phyloP scores from a whole-genome alignment of 2,797 vertebrate species.

The Pangasius djambal region DNA sequence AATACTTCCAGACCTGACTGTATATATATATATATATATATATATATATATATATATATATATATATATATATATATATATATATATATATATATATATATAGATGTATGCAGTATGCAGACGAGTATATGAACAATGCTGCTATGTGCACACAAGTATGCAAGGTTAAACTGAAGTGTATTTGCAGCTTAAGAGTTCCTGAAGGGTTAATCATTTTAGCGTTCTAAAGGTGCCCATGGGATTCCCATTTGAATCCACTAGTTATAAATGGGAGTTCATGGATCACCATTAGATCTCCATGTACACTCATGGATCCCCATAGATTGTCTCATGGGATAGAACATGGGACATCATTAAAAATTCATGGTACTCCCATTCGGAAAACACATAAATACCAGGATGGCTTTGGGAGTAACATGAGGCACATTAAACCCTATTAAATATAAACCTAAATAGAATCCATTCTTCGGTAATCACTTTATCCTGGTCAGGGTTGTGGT shows the following conservation, averaged over 20 bases:
- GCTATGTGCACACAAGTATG: neutral
- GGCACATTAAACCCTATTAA: neutral
- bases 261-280: neutral
- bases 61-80: no score
- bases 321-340: neutral
- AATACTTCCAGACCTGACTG: no score
- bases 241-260: neutral
- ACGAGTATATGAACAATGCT: neutral
- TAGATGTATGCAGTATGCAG: neutral
- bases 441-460: neutral
- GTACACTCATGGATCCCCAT: neutral
- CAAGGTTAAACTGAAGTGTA: neutral
- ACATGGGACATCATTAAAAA: neutral
- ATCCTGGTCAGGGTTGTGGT: neutral
- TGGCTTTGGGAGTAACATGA: neutral
- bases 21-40: no score
- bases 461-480: neutral
- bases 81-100: no score
- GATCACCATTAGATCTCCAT: neutral
- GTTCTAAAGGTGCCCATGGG: neutral
- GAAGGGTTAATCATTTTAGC: neutral
- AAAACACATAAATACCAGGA: neutral
- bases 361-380: neutral
- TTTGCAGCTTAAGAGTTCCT: slow-evolving; percentile 1
- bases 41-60: no score